phyloP scores from a whole-genome alignment of 2,113 vertebrate genomes.

The Aramus guarauna region DNA sequence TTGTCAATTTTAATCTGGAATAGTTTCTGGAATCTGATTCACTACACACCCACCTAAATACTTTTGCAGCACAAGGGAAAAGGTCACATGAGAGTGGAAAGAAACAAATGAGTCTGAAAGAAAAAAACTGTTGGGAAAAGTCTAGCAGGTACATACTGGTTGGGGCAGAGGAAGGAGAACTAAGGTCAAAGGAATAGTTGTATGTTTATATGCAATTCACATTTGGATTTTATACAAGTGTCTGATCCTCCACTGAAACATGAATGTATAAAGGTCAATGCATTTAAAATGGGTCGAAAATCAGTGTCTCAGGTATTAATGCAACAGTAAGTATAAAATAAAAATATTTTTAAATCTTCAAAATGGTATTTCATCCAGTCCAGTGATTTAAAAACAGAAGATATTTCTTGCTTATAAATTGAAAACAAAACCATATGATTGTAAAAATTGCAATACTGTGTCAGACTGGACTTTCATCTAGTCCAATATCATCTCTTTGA shows the following conservation, averaged over 20 bases:
- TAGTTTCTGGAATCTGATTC: neutral
- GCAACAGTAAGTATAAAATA: neutral
- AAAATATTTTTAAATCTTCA: neutral
- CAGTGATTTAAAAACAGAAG: neutral
- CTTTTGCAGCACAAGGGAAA: neutral
- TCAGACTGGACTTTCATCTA: neutral
- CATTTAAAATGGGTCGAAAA: neutral
- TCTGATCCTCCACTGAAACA: neutral
- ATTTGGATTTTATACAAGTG: neutral
- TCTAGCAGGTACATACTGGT: neutral
- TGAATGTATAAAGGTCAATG: neutral
- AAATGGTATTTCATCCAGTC: neutral
- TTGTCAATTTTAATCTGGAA: neutral
- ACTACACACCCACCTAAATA: neutral
- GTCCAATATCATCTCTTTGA: neutral
- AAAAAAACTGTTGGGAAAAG: neutral
- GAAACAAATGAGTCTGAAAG: neutral
- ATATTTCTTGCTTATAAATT: neutral
- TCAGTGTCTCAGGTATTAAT: neutral
- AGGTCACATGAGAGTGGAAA: neutral
- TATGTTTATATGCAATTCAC: neutral
- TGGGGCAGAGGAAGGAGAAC: neutral
- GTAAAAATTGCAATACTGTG: neutral
- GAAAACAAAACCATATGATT: neutral
- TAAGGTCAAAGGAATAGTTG: neutral